These are phyloP conservation scores for Sarcophaga rosellei DNA, from an alignment of 2,888 invertebrate genomes.

Conservation along the genomic window DNA sequence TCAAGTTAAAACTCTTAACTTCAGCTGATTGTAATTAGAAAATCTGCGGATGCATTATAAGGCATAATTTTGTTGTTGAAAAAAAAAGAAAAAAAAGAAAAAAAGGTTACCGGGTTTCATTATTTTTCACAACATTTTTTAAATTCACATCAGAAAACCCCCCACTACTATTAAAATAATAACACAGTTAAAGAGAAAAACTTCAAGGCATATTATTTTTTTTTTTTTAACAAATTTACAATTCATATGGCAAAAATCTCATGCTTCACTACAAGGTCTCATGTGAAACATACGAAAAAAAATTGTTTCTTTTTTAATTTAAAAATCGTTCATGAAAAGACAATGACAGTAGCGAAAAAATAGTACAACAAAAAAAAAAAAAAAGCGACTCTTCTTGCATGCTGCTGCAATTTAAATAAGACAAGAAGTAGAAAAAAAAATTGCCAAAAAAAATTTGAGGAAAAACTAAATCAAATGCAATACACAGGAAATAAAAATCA, in stretches of 20 bases:
- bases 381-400: conserved; percentile 2
- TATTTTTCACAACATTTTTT: background rate
- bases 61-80: too few relatives aligned
- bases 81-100: background rate
- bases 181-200: background rate
- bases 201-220: background rate
- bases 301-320: background rate
- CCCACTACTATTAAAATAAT: background rate
- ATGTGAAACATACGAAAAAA: conserved; percentile 29
- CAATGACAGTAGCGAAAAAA: conserved; percentile 54
- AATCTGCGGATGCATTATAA: background rate
- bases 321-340: conserved; percentile 22
- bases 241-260: conserved; percentile 53
- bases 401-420: conserved; percentile 32
- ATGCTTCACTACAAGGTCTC: conserved; percentile 49
- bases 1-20: too few relatives aligned
- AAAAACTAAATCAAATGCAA: conserved; percentile 56
- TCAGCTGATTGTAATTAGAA: background rate
- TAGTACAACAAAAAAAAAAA: background rate
- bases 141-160: background rate
- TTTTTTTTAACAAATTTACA: background rate
- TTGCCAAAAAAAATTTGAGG: conserved; percentile 30
- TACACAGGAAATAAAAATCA: conserved; percentile 60
- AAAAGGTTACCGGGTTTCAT: background rate
- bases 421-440: conserved; percentile 22